phyloP scores from a whole-genome alignment of 2,888 invertebrate genomes.

The Heteromyza rotundicornis region DNA sequence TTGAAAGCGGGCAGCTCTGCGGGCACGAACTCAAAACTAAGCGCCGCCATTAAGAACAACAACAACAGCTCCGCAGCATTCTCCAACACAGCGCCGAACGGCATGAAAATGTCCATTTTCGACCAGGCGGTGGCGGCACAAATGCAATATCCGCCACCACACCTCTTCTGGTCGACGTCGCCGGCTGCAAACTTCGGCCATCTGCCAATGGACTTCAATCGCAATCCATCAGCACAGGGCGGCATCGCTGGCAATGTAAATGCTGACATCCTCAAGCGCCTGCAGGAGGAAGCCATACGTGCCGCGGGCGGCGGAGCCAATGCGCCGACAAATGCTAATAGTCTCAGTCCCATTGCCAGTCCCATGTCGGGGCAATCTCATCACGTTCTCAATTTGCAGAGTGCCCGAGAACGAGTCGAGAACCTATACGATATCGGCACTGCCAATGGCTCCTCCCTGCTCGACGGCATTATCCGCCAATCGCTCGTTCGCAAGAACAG shows the following conservation, averaged over 20 bases:
- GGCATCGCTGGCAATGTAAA: constrained; percentile 55
- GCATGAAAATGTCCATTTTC: constrained; percentile 72
- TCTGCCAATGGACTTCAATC: constrained; percentile 59
- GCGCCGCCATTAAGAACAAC: constrained; percentile 56
- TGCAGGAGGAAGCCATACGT: constrained; percentile 71
- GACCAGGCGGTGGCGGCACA: constrained; percentile 68
- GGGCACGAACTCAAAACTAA: constrained; percentile 61
- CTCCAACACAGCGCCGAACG: constrained; percentile 67
- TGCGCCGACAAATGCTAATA: constrained; percentile 32
- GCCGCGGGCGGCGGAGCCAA: constrained; percentile 23
- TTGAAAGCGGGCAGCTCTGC: constrained; percentile 50
- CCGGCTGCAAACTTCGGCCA: constrained; percentile 63
- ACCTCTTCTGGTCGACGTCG: constrained; percentile 79
- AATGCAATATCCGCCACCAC: constrained; percentile 69
- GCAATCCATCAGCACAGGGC: constrained; percentile 49
- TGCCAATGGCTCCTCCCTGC: constrained; percentile 73
- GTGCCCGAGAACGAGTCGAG: constrained; percentile 69
- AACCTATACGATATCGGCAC: constrained; percentile 70
- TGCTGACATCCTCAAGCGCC: constrained; percentile 77
- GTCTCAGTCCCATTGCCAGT: constrained; percentile 46
- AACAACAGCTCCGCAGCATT: constrained; percentile 50
- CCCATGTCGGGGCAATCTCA: constrained; percentile 39
- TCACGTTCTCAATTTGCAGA: constrained; percentile 57
- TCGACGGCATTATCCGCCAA: constrained; percentile 84
- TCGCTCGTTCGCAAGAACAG: constrained; percentile 72